Percentiles rank a stretch among this genome's conserved stretches.
Evolutionary conservation across 1,140 invertebrate species (phyloP).

Genomic region (Camponotus floridanus): DNA sequence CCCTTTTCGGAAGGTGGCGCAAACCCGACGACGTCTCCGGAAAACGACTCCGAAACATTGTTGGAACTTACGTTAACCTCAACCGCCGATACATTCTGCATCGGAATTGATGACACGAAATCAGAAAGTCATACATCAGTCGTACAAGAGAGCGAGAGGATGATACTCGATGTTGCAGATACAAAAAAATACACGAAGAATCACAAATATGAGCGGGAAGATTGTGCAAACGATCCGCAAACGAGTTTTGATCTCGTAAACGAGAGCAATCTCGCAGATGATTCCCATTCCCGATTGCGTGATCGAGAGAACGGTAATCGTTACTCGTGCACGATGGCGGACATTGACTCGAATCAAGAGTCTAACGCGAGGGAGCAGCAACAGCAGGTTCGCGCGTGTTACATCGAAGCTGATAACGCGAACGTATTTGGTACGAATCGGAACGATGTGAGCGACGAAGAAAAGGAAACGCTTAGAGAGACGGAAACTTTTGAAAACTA

Average conservation of each 20-base stretch:
- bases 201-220: conserved; percentile 3
- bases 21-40: conserved; percentile 76
- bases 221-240: conserved; percentile 18
- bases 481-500: conserved; percentile 64
- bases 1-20: conserved; percentile 69
- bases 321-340: conserved; percentile 48
- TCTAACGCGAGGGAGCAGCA: conserved; percentile 60
- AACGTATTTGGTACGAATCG: conserved; percentile 74
- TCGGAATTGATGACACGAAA: conserved; percentile 79
- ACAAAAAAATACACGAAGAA: conserved; percentile 61
- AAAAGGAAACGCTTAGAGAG: conserved; percentile 56
- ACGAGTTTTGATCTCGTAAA: conserved; percentile 40
- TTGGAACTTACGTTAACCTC: conserved; percentile 82
- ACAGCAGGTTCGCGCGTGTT: conserved; percentile 60
- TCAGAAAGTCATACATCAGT: conserved; percentile 75
- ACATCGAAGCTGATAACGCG: conserved; percentile 73
- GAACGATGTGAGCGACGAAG: conserved; percentile 70
- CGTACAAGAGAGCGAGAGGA: conserved; percentile 74
- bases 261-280: conserved; percentile 28
- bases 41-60: conserved; percentile 80
- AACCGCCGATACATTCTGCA: conserved; percentile 80
- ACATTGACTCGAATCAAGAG: conserved; percentile 61
- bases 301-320: conserved; percentile 74
- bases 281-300: conserved; percentile 1
- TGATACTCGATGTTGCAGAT: conserved; percentile 73